phyloP scores from a whole-genome alignment of 2,797 vertebrate species.

The Cirrhinus mrigala region DNA sequence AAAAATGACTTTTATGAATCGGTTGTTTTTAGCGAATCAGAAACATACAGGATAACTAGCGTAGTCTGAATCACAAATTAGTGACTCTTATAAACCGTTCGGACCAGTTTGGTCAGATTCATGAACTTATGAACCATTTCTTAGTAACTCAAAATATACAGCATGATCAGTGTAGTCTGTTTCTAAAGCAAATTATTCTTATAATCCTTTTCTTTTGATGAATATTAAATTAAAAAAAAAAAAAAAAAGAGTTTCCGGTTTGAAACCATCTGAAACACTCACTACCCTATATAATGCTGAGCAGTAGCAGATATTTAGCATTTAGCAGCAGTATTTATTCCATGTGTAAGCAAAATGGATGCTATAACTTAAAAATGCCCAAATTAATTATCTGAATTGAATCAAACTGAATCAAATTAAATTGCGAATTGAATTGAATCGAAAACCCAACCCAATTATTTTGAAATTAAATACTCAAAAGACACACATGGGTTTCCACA shows the following conservation, averaged over 20 bases:
- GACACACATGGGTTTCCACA: not conserved
- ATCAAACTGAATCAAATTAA: not conserved
- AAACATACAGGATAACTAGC: not conserved
- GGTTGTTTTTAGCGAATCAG: not conserved
- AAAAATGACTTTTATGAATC: not conserved
- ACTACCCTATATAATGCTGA: not conserved
- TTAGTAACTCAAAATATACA: conserved; percentile 7
- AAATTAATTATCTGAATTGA: not conserved
- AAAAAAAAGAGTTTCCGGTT: not conserved
- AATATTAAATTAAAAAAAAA: too few relatives aligned
- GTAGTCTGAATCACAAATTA: not conserved
- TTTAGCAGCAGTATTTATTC: not conserved
- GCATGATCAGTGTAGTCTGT: too few relatives aligned
- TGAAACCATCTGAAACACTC: not conserved
- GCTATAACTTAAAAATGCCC: not conserved
- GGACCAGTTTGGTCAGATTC: not conserved
- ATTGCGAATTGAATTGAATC: not conserved
- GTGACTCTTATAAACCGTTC: not conserved
- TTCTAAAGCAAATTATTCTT: not conserved
- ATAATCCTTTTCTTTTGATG: not conserved
- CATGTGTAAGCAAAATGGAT: not conserved
- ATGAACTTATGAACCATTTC: not conserved
- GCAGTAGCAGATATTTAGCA: not conserved
- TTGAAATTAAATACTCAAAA: not conserved
- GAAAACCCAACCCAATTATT: not conserved